These are phyloP conservation scores for Oreochromis spilurus DNA, from an alignment of 2,113 vertebrate genomes.

Conservation along the genomic window DNA sequence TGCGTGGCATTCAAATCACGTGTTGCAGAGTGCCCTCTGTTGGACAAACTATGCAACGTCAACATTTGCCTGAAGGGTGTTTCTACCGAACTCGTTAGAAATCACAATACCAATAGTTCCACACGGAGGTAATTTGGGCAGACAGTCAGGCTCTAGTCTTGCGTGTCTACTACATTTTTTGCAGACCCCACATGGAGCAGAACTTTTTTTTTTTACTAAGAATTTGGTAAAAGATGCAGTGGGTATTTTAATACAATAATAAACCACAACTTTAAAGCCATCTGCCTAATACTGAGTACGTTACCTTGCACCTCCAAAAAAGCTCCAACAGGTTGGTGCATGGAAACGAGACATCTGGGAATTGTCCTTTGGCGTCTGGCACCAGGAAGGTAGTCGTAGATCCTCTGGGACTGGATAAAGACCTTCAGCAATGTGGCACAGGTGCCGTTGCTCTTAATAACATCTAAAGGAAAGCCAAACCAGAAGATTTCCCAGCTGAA, in stretches of 20 bases:
- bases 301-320: not conserved
- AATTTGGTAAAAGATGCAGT: not conserved
- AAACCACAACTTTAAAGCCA: not conserved
- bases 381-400: not conserved
- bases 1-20: not conserved
- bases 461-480: not conserved
- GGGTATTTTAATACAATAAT: not conserved
- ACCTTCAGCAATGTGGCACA: not conserved
- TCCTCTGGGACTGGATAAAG: not conserved
- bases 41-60: not conserved
- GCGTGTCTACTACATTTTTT: not conserved
- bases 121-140: no score
- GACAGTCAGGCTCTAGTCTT: not conserved
- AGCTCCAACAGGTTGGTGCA: not conserved
- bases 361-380: not conserved
- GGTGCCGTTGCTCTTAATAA: not conserved
- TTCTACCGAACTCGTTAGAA: no score
- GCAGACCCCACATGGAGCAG: not conserved
- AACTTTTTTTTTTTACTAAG: fast-evolving
- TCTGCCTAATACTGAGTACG: not conserved
- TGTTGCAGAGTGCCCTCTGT: not conserved
- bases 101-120: no score
- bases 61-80: not conserved
- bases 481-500: fast-evolving
- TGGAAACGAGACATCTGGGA: not conserved